Percentiles rank a stretch among this genome's conserved stretches.
These are phyloP conservation scores for Vollenhovia emeryi DNA, from an alignment of 1,140 invertebrate genomes.

Conservation along the genomic window DNA sequence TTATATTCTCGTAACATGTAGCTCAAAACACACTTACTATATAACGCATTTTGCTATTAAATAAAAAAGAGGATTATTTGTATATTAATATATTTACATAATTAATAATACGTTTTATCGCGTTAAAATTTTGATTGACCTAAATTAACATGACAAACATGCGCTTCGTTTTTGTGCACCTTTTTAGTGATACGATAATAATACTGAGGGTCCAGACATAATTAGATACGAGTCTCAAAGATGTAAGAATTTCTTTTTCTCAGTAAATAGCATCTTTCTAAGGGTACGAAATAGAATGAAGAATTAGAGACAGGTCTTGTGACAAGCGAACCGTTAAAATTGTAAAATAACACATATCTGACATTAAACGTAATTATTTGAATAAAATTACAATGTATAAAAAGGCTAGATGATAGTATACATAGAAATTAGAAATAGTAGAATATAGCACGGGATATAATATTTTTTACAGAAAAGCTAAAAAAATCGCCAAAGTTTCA, in stretches of 20 bases:
- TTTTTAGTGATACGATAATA: not conserved
- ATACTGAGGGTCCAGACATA: slow-evolving; percentile 1
- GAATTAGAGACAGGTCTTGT: not conserved
- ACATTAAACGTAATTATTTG: slow-evolving; percentile 20
- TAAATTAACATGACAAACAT: slow-evolving; percentile 20
- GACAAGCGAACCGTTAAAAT: not conserved
- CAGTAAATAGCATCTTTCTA: not conserved
- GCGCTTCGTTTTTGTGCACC: slow-evolving; percentile 5
- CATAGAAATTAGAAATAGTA: not conserved
- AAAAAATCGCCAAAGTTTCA: not conserved
- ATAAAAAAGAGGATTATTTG: slow-evolving; percentile 1
- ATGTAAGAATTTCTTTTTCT: not conserved
- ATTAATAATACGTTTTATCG: not conserved
- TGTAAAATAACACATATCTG: not conserved
- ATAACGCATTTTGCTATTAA: not conserved
- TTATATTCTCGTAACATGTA: not conserved
- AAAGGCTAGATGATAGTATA: not conserved
- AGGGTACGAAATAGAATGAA: not conserved
- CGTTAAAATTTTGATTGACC: not conserved
- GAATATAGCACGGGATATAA: not conserved
- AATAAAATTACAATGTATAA: slow-evolving; percentile 7
- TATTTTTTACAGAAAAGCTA: not conserved
- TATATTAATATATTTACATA: not conserved
- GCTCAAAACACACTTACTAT: not conserved
- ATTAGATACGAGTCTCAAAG: slow-evolving; percentile 31